Evolutionary conservation across 2,888 invertebrate genomes (phyloP), one percentile per base, ranked within the genome.

Genomic region (Synergus umbraculus): DNA sequence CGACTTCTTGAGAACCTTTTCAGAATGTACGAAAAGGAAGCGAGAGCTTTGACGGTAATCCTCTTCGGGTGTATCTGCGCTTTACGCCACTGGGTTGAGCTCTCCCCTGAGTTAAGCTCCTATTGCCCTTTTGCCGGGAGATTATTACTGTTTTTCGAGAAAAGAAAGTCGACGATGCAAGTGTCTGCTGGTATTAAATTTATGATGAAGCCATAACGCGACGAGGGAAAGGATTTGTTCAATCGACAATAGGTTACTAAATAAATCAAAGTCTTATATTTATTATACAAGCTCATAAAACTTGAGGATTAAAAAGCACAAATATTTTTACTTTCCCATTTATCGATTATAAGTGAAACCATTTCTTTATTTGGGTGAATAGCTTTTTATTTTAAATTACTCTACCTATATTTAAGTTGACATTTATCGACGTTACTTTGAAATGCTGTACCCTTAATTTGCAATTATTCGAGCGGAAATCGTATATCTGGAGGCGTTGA

Each of bases 131-230:
- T 54, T 73, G n/a, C 54, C 54, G 41, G 49, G 54, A 73, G 73
- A 73, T 73, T 73, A 73, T 73, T 73, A 73, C 73, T 54, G 73
- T 73, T 73, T 73, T 49, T n/a, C 54, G 13, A 73, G n/a, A 73
- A 54, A 73, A 54, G 73, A 54, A 54, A 37, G 73, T 73, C 73
- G n/a, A 54, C 41, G 41, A 15, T 49, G 54, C 54, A 54, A 73
- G 54, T 54, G 37, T 73, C 54, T 54, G 29, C 49, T 54, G 49
- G 73, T 73, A 73, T 54, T 37, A 54, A 73, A 73, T 73, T 73
- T 54, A 73, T 41, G 22, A n/a, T 43, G 66, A 43, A 7, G 43
- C 54, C 9, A 54, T n/a, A 54, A n/a, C 9, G 9, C n/a, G n/a
- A 4, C 3, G n/a, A 54, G n/a, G 8, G 54, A n/a, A 54, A 54